These are phyloP conservation scores for Clanis bilineata DNA, from an alignment of 2,888 invertebrate genomes.

Conservation along the genomic window DNA sequence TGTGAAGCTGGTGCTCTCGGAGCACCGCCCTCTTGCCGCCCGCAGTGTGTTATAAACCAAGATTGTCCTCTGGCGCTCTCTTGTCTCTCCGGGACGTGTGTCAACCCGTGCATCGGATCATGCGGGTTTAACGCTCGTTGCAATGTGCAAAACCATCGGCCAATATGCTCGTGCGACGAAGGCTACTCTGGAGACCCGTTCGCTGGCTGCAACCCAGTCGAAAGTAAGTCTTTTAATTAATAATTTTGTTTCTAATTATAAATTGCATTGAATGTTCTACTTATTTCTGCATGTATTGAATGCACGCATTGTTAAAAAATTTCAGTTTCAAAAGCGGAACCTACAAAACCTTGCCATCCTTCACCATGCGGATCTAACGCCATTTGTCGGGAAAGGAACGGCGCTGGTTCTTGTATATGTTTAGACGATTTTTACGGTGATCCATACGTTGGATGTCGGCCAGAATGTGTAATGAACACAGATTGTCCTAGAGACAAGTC, in stretches of 20 bases:
- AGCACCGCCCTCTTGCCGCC: slow-evolving; percentile 89
- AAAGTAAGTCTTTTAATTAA: slow-evolving; percentile 69
- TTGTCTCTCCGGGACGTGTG: slow-evolving; percentile 87
- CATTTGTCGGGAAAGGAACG: slow-evolving; percentile 87
- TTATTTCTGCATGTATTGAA: slow-evolving; percentile 34
- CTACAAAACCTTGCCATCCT: slow-evolving; percentile 88
- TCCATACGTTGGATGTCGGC: slow-evolving; percentile 89
- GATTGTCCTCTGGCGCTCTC: slow-evolving; percentile 89
- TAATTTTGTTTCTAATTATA: not conserved
- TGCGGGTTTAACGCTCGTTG: slow-evolving; percentile 90
- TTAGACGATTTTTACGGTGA: slow-evolving; percentile 88
- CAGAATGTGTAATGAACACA: slow-evolving; percentile 90
- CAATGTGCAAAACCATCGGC: slow-evolving; percentile 87
- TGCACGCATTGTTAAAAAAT: slow-evolving; percentile 43
- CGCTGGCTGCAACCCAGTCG: slow-evolving; percentile 85
- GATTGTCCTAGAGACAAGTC: slow-evolving; percentile 88
- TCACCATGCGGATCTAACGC: slow-evolving; percentile 92
- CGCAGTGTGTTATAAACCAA: slow-evolving; percentile 89
- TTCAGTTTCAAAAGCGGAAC: slow-evolving; percentile 82
- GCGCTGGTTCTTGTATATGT: slow-evolving; percentile 90
- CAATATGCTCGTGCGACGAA: slow-evolving; percentile 87
- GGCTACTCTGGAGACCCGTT: slow-evolving; percentile 92
- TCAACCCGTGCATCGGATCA: slow-evolving; percentile 89
- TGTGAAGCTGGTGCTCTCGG: slow-evolving; percentile 89
- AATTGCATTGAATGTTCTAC: slow-evolving; percentile 27